Conservation (phyloP, 2,113 vertebrate species). For the Menidia beryllina region DNA sequence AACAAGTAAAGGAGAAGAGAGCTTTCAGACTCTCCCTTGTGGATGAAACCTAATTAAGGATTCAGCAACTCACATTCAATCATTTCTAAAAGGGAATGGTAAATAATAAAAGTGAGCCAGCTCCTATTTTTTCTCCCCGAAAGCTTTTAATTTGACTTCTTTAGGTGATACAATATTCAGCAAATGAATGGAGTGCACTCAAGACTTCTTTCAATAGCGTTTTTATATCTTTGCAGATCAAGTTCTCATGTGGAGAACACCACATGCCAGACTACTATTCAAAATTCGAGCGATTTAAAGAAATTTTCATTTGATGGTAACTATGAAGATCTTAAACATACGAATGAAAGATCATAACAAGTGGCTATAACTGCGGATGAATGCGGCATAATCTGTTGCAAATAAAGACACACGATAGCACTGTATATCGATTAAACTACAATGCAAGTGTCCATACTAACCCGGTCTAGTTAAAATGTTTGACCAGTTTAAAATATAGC, state of each 20-base stretch:
- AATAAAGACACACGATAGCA: not conserved
- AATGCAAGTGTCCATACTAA: not conserved
- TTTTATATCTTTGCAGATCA: not conserved
- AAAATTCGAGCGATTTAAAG: not conserved
- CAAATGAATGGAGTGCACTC: not conserved
- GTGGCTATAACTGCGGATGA: not conserved
- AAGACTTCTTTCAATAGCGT: too few relatives aligned
- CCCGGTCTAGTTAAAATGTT: not conserved
- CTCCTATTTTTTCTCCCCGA: not conserved
- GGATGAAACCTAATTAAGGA: slow-evolving; percentile 31
- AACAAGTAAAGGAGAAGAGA: slow-evolving; percentile 6
- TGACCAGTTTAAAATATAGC: rapidly evolving
- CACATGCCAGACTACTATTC: not conserved
- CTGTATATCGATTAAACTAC: not conserved
- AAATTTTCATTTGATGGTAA: not conserved
- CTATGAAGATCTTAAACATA: not conserved
- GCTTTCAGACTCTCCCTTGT: slow-evolving; percentile 16
- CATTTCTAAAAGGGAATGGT: slow-evolving; percentile 7
- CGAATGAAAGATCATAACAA: not conserved
- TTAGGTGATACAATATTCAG: not conserved
- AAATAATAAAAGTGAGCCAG: not conserved
- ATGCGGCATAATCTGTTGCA: not conserved
- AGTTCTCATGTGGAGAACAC: not conserved
- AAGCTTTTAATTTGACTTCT: not conserved
- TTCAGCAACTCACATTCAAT: slow-evolving; percentile 24